These are phyloP conservation scores for Philhelius pedissequus DNA, from an alignment of 2,888 invertebrate species.

Conservation along the genomic window DNA sequence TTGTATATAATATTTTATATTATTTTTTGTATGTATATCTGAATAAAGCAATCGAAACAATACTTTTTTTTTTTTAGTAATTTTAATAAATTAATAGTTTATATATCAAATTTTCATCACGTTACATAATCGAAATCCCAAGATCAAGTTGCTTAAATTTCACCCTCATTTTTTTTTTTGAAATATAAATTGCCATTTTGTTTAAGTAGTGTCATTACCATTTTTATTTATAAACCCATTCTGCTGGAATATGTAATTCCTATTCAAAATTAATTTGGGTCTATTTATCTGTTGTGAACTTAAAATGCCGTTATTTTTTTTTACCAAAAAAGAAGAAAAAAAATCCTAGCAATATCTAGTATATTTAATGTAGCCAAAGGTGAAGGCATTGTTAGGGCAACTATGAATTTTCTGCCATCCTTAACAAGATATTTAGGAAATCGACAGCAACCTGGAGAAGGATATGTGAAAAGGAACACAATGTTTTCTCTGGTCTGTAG, in stretches of 20 bases:
- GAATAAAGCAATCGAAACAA: too few species aligned
- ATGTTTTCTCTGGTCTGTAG: conserved; percentile 41
- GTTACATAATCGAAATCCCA: too few species aligned
- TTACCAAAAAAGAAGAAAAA: background rate
- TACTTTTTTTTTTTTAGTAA: too few species aligned
- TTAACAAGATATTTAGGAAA: conserved; percentile 37
- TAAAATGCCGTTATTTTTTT: background rate
- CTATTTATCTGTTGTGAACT: background rate
- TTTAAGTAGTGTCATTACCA: too few species aligned
- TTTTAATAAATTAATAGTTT: too few species aligned
- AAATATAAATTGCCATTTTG: too few species aligned
- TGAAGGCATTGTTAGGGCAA: background rate
- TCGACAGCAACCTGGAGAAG: conserved; percentile 47
- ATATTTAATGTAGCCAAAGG: conserved; percentile 6
- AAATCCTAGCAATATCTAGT: background rate
- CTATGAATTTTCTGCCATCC: background rate
- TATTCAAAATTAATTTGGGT: background rate
- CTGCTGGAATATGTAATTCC: background rate
- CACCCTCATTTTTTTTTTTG: too few species aligned
- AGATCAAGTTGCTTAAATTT: too few species aligned
- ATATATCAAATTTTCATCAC: too few species aligned
- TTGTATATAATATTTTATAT: too few species aligned
- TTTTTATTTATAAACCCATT: background rate
- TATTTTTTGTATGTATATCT: too few species aligned
- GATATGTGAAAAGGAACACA: conserved; percentile 34